Evolutionary conservation across 2,797 vertebrate species (phyloP), one percentile per base, ranked within the genome.

Genomic region (Coccyzus lansbergi): DNA sequence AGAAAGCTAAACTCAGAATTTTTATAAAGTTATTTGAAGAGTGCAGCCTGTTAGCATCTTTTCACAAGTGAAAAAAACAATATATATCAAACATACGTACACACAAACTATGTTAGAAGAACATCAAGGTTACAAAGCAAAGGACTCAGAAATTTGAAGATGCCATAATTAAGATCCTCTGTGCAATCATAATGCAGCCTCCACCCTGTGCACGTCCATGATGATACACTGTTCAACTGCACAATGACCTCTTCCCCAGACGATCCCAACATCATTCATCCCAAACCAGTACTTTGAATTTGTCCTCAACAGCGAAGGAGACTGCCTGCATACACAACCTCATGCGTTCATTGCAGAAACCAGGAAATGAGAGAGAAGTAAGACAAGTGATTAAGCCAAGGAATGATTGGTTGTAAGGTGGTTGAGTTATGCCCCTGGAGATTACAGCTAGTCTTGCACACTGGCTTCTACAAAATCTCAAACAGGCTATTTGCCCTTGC

Each of bases 1-100:
- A 93, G 97, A 97, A 97, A 96, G 92, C 93, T 95, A 96, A 97
- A 95, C 64, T 94, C 59, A 6, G 89, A 91, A 56, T 87, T 96
- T 89, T 94, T 94, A 93, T 77, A 88, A 56, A 96, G 95, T 71
- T 91, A 87, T 92, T 90, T 86, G 86, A 92, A 82, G 68, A 92
- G 48, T 67, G 12, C 80, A 94, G 82, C 63, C 88, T 86, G 80
- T 95, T 97, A 96, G 88, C 83, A 64, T 88, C 67, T 85, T 95
- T 87, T 88, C 38, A 18, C 77, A 92, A 94, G 46, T 63, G 68
- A 85, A 96, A 86, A 94, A 94, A 83, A 36, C 55, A 83, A 74
- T 86, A 65, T 49, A 24, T 83, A 68, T 82, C 84, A 93, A 81
- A 89, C 18, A 55, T 17, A 55, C 6, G 21, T 38, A 64, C 22